Percentiles rank a stretch among this genome's conserved stretches.
phyloP scores from a whole-genome alignment of 2,888 invertebrate genomes.

The Pseudoips prasinana region DNA sequence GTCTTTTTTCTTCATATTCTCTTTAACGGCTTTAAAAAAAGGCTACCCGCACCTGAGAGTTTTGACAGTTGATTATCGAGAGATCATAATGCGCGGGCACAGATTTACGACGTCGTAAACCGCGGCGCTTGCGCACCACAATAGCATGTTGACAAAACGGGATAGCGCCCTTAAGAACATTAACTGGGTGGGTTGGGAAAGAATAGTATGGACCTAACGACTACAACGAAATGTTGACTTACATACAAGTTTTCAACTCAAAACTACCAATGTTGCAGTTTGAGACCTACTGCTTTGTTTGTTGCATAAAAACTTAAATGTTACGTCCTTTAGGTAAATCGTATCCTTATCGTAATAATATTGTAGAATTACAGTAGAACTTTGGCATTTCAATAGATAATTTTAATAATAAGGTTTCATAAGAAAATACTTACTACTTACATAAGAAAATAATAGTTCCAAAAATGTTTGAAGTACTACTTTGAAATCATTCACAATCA shows the following conservation, averaged over 20 bases:
- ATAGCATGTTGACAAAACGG: constrained; percentile 44
- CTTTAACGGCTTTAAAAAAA: constrained; percentile 20
- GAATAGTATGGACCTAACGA: constrained; percentile 34
- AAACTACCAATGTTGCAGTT: too few species aligned
- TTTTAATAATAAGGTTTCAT: too few species aligned
- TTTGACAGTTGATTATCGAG: constrained; percentile 59
- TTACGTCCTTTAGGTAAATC: too few species aligned
- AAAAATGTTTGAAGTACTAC: too few species aligned
- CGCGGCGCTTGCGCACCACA: constrained; percentile 54
- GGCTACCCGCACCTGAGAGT: constrained; percentile 40
- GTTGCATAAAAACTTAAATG: not conserved
- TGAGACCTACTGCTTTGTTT: not conserved
- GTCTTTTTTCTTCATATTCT: constrained; percentile 20
- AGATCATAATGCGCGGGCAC: constrained; percentile 52
- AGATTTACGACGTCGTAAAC: constrained; percentile 71
- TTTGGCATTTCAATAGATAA: too few species aligned
- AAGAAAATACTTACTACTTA: too few species aligned
- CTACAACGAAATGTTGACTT: too few species aligned
- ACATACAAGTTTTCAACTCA: too few species aligned
- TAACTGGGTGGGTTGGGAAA: constrained; percentile 18
- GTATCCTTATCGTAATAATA: too few species aligned
- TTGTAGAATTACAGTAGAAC: too few species aligned
- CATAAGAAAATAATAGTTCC: too few species aligned
- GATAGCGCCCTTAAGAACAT: constrained; percentile 34
- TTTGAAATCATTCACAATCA: too few species aligned